Base-by-base conservation (phyloP, 2,113 vertebrate species). In the Scomber japonicus region DNA sequence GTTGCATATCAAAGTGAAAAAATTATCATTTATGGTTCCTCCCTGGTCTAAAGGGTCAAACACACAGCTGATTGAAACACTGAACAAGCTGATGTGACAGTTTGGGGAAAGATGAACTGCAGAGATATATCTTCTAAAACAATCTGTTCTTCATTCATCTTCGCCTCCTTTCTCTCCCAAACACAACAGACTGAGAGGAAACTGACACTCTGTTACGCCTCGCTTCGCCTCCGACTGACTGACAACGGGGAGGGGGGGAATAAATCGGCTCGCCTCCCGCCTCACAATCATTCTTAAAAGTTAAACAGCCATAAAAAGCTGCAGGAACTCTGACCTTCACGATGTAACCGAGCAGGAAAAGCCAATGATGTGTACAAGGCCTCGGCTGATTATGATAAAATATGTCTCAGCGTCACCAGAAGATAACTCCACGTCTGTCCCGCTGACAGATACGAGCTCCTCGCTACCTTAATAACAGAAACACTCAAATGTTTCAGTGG, bases 321-420 rank as follows among this genome's bases (percentile, higher is more conserved):
- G 96, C 89, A 91, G 96, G 96, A 95, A 96, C 96, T 96, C 93
- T 97, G 97, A 98, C 97, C 97, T 98, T 98, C 96, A 94, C 90
- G 91, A 95, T 94, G 93, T 97, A 97, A 97, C 96, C 95, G 96
- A 97, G 96, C 97, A 96, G 90, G 94, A 96, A 96, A 96, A 97
- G 93, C 94, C 97, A 96, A 97, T 97, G 96, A 97, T 97, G 97
- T 98, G 97, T 96, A 96, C 95, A 95, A 96, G 96, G 95, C 94
- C 91, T 80, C 89, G 71, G 92, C 96, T 96, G 95, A 97, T 97
- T 96, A 97, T 95, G 96, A 97, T 97, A 95, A 98, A 98, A 97
- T 96, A 97, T 95, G 95, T 93, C 94, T 93, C 92, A 11, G 92
- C 79, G 92, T 91, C 78, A 86, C 90, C 12, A 93, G 94, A 96